phyloP scores from a whole-genome alignment of 1,140 invertebrate species.

The Caenorhabditis briggsae region DNA sequence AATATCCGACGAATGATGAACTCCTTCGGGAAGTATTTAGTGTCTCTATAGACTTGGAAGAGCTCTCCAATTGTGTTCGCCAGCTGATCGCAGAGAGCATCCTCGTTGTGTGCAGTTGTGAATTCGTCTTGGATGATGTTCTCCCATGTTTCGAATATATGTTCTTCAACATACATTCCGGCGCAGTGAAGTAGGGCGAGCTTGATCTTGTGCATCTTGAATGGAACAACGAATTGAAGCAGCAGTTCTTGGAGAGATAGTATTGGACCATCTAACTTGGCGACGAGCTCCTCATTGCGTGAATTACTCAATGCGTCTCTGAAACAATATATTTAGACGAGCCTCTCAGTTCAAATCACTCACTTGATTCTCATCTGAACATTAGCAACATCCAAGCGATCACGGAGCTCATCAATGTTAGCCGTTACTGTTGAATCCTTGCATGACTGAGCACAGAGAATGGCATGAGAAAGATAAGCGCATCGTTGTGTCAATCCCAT shows the following conservation, averaged over 20 bases:
- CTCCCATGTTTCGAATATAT: slow-evolving; percentile 81
- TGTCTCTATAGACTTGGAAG: slow-evolving; percentile 37
- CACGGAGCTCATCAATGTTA: slow-evolving; percentile 87
- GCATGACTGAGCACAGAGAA: slow-evolving; percentile 84
- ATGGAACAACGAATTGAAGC: slow-evolving; percentile 57
- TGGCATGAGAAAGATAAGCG: slow-evolving; percentile 90
- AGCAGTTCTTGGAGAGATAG: slow-evolving; percentile 45
- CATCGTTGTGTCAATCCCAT: slow-evolving; percentile 52
- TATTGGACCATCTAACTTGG: neutral
- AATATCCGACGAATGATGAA: slow-evolving; percentile 32
- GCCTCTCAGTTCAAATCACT: no score
- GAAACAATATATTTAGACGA: no score
- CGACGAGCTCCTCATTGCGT: neutral
- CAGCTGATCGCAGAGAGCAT: slow-evolving; percentile 7
- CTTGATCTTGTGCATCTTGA: slow-evolving; percentile 79
- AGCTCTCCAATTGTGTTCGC: slow-evolving; percentile 22
- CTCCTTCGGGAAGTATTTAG: slow-evolving; percentile 53
- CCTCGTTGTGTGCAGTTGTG: slow-evolving; percentile 32
- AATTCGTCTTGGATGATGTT: slow-evolving; percentile 80
- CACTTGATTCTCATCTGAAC: slow-evolving; percentile 71
- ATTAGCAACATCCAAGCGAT: slow-evolving; percentile 85
- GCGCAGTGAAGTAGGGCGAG: slow-evolving; percentile 81
- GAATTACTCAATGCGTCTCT: slow-evolving; percentile 54
- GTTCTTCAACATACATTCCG: slow-evolving; percentile 79
- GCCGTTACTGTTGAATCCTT: slow-evolving; percentile 80